Evolutionary conservation across 64 coral and sea anemone genomes (phyloP), one percentile per base, ranked within the genome.

Genomic region (Stylophora pistillata): DNA sequence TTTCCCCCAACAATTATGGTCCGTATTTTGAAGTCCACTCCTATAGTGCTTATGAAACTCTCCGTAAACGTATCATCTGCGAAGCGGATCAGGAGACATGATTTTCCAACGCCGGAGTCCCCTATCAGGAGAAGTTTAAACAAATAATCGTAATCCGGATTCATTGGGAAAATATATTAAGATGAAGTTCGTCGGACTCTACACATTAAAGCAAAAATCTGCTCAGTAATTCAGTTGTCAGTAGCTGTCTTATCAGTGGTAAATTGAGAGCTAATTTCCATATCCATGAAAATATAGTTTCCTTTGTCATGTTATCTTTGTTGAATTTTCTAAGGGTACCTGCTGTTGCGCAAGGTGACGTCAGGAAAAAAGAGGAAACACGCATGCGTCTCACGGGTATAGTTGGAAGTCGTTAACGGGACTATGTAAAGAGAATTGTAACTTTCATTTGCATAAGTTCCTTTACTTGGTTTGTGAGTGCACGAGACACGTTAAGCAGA

Each of bases 21-120:
- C 21, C 97, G 90, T 93, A 99, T 99, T 86, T 99, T 99, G 53
- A 99, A 99, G 72, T 99, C 97, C 15, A 99, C 97, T 20, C 97
- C 97, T 7, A 99, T 99, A 4, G 97, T 99, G 78, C 97, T 99
- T 59, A 99, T 99, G 41, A 93, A 99, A 59, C 90, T 89, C 27
- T 99, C 94, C 1, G 89, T 95, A 85, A 99, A 99, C 23, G 94
- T 86, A 68, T 99, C 97, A 57, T 99, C 97, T n/a, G 97, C 97
- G 90, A 99, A 99, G 26, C 97, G 97, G 85, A 99, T 88, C 12
- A 99, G 85, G 6, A 99, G 82, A 74, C 97, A 95, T 30, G 93
- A 95, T 73, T 99, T 99, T n/a, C 97, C 97, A 9, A 99, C 97
- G 15, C 97, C 97, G 58, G 97, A 99, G 86, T 99, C 97, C 7